A percentile compares a stretch with the other conserved stretches of the same genome.
Evolutionary conservation across 2,888 invertebrate species (phyloP).

Genomic region (Philereme vetulata): DNA sequence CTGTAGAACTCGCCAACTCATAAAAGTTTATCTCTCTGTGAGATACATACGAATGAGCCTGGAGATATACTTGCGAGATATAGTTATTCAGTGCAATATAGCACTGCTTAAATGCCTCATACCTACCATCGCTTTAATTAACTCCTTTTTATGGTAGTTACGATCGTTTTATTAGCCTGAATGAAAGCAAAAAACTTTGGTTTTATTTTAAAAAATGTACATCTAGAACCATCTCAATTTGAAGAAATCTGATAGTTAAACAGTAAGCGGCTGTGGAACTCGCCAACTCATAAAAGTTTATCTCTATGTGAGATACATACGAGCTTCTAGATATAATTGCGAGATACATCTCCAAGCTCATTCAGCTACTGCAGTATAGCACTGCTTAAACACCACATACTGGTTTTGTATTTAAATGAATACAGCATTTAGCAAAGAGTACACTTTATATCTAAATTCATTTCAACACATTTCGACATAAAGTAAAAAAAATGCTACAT

Average conservation of each 20-base stretch:
- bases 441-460: no score
- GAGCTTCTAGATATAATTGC: background rate
- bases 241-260: constrained; percentile 10
- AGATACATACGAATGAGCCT: constrained; percentile 15
- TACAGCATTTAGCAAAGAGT: no score
- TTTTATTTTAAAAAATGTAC: no score
- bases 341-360: background rate
- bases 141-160: background rate
- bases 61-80: background rate
- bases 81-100: background rate
- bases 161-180: no score
- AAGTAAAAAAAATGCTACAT: no score
- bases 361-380: background rate
- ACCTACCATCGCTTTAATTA: background rate
- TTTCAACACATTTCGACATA: no score
- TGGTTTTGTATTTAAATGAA: no score
- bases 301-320: constrained; percentile 9
- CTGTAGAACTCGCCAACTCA: constrained; percentile 9
- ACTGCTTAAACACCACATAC: background rate
- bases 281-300: constrained; percentile 14
- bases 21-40: constrained; percentile 5
- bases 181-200: no score
- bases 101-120: background rate
- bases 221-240: constrained; percentile 5
- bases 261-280: constrained; percentile 10